A percentile compares a stretch with the other conserved stretches of the same genome.
Evolutionary conservation across 2,797 vertebrate genomes (phyloP).

Genomic region (Lycodopsis pacificus): DNA sequence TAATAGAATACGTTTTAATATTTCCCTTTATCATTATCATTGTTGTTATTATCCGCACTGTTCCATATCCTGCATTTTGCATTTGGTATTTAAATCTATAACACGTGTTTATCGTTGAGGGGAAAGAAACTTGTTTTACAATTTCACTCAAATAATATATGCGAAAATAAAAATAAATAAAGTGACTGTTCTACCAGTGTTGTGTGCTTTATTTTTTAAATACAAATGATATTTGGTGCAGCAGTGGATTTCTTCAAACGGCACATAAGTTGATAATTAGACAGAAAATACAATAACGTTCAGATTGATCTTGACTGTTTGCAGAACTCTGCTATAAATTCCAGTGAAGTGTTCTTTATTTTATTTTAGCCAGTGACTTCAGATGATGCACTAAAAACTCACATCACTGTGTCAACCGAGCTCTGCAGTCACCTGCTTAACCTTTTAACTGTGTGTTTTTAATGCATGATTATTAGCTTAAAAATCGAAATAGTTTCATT

Average conservation of each 20-base stretch:
- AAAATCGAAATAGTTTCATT: neutral
- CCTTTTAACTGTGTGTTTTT: neutral
- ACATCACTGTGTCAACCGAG: neutral
- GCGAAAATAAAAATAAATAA: neutral
- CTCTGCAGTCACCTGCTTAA: neutral
- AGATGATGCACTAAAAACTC: neutral
- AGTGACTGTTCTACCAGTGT: neutral
- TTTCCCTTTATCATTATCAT: neutral
- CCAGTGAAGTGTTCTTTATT: neutral
- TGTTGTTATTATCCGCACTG: neutral
- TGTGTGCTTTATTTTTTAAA: neutral
- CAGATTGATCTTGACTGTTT: neutral
- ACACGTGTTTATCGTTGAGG: neutral
- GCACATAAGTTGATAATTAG: neutral
- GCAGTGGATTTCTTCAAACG: neutral
- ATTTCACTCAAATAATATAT: neutral
- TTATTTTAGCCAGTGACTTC: neutral
- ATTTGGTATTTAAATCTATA: neutral
- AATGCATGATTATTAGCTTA: neutral
- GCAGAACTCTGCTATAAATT: neutral
- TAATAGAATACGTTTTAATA: neutral
- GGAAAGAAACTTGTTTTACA: neutral
- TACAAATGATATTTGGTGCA: neutral
- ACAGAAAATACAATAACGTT: neutral
- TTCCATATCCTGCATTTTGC: neutral